Evolutionary conservation across 2,888 invertebrate species (phyloP).

Genomic region (Saturnia japonica): DNA sequence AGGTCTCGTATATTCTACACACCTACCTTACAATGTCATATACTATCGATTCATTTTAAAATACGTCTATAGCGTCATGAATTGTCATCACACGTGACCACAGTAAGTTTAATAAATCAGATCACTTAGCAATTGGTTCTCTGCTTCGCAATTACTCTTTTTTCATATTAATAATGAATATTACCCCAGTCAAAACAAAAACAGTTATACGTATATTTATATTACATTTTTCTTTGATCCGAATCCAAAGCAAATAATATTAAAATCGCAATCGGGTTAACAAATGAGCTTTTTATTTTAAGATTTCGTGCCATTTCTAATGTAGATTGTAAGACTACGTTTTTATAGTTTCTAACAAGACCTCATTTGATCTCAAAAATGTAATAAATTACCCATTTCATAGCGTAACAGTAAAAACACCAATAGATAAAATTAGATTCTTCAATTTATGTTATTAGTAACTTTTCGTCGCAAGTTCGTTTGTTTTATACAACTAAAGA

Average conservation of each 20-base stretch:
- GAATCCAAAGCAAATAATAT: constrained; percentile 19
- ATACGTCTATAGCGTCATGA: constrained; percentile 17
- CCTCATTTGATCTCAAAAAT: neutral
- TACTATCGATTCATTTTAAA: constrained; percentile 32
- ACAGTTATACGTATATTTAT: constrained; percentile 9
- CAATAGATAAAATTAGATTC: neutral
- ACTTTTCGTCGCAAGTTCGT: too few species aligned
- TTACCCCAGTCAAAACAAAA: constrained; percentile 1
- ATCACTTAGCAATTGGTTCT: neutral
- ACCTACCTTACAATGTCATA: constrained; percentile 20
- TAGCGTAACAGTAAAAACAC: neutral
- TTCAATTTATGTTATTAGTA: neutral
- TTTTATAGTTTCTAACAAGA: neutral
- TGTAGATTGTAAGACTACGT: neutral
- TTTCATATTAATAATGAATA: neutral
- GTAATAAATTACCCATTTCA: neutral
- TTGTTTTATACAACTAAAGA: too few species aligned
- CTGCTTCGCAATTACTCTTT: neutral
- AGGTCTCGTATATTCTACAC: neutral
- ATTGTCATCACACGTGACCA: constrained; percentile 16
- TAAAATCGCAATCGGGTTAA: constrained; percentile 8
- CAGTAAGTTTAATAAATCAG: constrained; percentile 6
- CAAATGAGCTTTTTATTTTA: constrained; percentile 11
- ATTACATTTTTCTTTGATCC: constrained; percentile 16
- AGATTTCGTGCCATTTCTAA: neutral